Evolutionary conservation across 2,113 vertebrate species (phyloP).

Genomic region (Cricetomys ansorgei): DNA sequence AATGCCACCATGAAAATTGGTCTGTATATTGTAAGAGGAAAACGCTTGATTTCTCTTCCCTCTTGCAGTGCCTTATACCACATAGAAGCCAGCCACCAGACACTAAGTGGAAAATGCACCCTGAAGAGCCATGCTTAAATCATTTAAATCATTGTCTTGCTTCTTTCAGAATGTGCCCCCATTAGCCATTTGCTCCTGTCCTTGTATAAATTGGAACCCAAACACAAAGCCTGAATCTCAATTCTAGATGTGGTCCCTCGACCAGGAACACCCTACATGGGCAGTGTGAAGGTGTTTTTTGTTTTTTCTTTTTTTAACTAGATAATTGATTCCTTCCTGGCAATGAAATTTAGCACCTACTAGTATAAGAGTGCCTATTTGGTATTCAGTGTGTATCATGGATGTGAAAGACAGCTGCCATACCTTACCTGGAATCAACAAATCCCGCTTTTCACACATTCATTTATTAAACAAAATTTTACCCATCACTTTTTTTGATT

Average conservation of each 20-base stretch:
- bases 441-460: neutral
- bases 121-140: neutral
- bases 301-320: too few species aligned
- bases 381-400: too few species aligned
- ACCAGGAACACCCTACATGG: too few species aligned
- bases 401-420: neutral
- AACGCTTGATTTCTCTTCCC: neutral
- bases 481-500: neutral
- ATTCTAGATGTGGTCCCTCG: neutral
- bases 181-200: neutral
- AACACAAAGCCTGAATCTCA: neutral
- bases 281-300: neutral
- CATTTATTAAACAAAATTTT: neutral
- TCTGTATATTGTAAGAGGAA: slow-evolving; percentile 2
- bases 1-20: slow-evolving; percentile 59
- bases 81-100: neutral
- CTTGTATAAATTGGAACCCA: neutral
- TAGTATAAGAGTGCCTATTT: neutral
- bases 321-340: neutral
- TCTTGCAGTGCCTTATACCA: neutral
- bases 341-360: neutral
- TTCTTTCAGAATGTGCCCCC: neutral
- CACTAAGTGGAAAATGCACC: neutral
- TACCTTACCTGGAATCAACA: neutral
- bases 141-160: neutral